Percentiles rank a stretch among this genome's conserved stretches.
phyloP scores from a whole-genome alignment of 2,113 vertebrate genomes.

The Mola mola region DNA sequence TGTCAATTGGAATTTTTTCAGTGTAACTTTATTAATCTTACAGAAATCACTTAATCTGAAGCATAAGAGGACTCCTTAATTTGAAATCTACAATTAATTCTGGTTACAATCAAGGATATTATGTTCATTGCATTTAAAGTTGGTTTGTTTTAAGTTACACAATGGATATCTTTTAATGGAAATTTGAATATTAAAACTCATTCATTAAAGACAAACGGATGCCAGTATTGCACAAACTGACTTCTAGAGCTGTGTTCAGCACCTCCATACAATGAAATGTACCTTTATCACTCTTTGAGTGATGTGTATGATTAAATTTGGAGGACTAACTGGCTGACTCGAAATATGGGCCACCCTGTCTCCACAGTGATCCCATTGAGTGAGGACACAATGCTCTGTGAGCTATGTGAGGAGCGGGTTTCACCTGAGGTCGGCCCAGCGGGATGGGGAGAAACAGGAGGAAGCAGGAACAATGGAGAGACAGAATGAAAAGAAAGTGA shows the following conservation, averaged over 20 bases:
- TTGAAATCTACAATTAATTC: not conserved
- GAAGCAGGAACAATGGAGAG: conserved; percentile 69
- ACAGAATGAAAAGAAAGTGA: conserved; percentile 74
- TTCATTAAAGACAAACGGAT: no score
- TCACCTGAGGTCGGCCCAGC: conserved; percentile 53
- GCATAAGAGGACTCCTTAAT: not conserved
- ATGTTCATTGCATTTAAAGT: not conserved
- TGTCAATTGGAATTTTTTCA: no score
- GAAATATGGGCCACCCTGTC: conserved; percentile 29
- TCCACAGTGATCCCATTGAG: conserved; percentile 57
- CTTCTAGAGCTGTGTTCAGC: conserved; percentile 4
- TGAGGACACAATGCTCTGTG: conserved; percentile 48
- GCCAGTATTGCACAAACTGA: no score
- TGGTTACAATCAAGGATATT: not conserved
- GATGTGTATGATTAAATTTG: conserved; percentile 27
- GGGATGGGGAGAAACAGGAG: conserved; percentile 40
- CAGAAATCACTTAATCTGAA: no score
- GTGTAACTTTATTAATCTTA: no score
- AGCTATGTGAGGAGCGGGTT: conserved; percentile 55
- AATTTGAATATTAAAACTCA: no score
- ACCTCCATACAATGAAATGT: conserved; percentile 14
- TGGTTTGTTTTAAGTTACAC: not conserved
- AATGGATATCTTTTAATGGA: not conserved
- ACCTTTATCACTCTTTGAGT: conserved; percentile 6
- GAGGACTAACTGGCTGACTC: not conserved